Percentiles rank a stretch among this genome's conserved stretches.
These are phyloP conservation scores for Erythrocercus mccallii DNA, from an alignment of 2,113 vertebrate genomes.

Conservation along the genomic window DNA sequence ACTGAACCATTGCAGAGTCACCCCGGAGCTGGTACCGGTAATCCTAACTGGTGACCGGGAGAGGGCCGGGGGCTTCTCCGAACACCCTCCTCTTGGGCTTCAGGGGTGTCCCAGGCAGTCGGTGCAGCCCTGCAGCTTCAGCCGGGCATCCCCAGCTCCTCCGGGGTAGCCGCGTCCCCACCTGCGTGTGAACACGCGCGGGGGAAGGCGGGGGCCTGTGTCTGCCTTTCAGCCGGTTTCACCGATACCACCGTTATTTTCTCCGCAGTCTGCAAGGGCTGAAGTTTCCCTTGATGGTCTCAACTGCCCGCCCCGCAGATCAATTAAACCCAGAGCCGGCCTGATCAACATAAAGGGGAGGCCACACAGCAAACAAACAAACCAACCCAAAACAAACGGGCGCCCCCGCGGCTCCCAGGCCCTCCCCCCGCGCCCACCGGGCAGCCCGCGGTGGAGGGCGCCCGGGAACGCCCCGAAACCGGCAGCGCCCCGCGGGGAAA, in stretches of 20 bases:
- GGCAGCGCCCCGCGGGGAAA: not conserved
- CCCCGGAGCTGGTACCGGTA: fast-evolving
- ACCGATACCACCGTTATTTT: not conserved
- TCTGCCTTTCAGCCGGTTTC: not conserved
- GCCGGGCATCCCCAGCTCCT: not conserved
- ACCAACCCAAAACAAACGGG: not conserved
- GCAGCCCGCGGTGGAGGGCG: not conserved
- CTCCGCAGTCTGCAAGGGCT: not conserved
- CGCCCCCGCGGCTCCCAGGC: not conserved
- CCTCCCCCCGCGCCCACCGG: not conserved
- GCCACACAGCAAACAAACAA: slow-evolving; percentile 9
- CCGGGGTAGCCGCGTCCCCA: not conserved
- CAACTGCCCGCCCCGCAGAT: not conserved
- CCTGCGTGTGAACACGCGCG: not conserved
- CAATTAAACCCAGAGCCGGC: not conserved
- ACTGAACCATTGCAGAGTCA: not conserved
- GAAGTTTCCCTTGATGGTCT: slow-evolving; percentile 37
- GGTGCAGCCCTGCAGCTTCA: not conserved
- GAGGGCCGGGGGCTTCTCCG: not conserved
- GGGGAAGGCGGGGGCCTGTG: not conserved
- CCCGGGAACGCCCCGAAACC: slow-evolving; percentile 38
- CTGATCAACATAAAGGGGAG: not conserved
- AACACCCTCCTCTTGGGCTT: fast-evolving
- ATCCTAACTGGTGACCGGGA: fast-evolving
- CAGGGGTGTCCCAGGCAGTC: not conserved